Evolutionary conservation across 2,888 invertebrate species (phyloP).

Genomic region (Lycia hirtaria): DNA sequence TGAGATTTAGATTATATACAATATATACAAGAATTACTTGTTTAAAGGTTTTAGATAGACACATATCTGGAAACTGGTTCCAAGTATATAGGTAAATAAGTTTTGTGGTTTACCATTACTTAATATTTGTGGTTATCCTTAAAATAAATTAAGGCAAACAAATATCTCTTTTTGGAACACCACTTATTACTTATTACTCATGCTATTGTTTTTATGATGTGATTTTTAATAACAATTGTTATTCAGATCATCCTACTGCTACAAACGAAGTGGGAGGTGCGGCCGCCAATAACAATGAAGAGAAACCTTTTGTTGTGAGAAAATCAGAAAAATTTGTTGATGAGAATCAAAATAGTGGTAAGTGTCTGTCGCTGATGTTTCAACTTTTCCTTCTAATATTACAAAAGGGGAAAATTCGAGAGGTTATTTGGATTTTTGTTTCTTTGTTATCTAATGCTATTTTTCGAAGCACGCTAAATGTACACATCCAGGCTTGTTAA

Average conservation of each 20-base stretch:
- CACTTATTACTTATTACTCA: too few relatives aligned
- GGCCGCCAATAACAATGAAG: constrained; percentile 24
- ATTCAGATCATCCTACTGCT: constrained; percentile 8
- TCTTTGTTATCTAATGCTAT: too few relatives aligned
- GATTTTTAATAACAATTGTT: neutral
- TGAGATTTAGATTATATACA: too few relatives aligned
- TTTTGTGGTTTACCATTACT: neutral
- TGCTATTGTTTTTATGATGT: neutral
- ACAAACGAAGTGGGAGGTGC: neutral
- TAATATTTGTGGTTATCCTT: neutral
- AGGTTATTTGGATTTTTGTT: too few relatives aligned
- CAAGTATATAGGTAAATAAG: neutral
- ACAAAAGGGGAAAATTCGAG: too few relatives aligned
- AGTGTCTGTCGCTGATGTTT: too few relatives aligned
- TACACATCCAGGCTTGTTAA: too few relatives aligned
- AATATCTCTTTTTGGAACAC: neutral
- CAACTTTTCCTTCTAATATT: too few relatives aligned
- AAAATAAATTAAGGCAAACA: neutral
- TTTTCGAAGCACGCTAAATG: too few relatives aligned
- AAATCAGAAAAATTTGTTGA: constrained; percentile 38
- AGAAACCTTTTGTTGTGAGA: constrained; percentile 27
- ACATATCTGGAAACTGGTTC: neutral
- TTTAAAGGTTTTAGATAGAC: neutral
- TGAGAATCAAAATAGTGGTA: constrained; percentile 55
- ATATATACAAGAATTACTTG: too few relatives aligned